Evolutionary conservation across 2,113 vertebrate genomes (phyloP).

Genomic region (Toxotes jaculatrix): DNA sequence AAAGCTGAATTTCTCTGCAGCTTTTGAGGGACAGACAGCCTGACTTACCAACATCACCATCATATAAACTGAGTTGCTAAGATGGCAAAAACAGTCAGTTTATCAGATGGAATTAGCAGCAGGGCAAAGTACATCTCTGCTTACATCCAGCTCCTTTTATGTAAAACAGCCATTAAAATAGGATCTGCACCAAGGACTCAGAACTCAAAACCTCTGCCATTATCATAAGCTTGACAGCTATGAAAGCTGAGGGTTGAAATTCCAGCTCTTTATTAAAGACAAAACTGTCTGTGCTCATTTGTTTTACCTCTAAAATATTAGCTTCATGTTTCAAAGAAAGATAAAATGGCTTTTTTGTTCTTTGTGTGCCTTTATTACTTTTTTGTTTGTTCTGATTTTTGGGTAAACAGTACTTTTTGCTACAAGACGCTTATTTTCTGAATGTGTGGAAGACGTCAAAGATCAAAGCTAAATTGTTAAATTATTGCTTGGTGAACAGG

Average conservation of each 20-base stretch:
- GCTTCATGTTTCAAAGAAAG: neutral
- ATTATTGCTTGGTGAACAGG: constrained; percentile 26
- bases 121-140: neutral
- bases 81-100: constrained; percentile 1
- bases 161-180: constrained; percentile 9
- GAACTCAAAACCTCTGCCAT: neutral
- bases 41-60: neutral
- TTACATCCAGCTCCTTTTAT: neutral
- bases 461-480: constrained; percentile 18
- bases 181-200: neutral
- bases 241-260: constrained; percentile 8
- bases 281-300: neutral
- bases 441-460: neutral
- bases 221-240: constrained; percentile 6
- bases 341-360: neutral
- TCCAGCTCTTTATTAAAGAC: constrained; percentile 6
- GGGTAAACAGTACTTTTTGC: neutral
- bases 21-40: constrained; percentile 3
- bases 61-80: neutral
- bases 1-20: neutral
- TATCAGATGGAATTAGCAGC: neutral
- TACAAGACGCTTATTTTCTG: neutral
- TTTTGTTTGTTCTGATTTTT: constrained; percentile 3
- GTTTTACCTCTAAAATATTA: neutral
- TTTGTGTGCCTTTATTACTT: neutral